Conservation (phyloP, 2,888 invertebrate genomes). For the Athalia circularis region DNA sequence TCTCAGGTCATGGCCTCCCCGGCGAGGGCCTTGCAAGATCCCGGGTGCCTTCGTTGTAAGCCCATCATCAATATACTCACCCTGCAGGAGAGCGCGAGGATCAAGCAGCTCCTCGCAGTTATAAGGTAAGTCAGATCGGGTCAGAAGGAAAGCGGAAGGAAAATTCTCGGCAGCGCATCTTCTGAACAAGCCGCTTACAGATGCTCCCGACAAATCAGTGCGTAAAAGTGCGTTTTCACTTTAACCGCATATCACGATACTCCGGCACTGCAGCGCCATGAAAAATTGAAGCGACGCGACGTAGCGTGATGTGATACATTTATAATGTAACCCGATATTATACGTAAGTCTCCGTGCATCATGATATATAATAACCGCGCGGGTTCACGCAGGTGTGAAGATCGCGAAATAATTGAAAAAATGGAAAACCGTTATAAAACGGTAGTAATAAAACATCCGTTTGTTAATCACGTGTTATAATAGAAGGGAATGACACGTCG, state of each 20-base stretch:
- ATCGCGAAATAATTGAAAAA: too few species aligned
- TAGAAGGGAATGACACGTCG: too few species aligned
- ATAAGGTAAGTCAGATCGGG: background rate
- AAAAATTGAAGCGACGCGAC: too few species aligned
- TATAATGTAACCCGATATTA: too few species aligned
- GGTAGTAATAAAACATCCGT: too few species aligned
- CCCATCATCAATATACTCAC: constrained; percentile 32
- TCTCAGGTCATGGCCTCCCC: constrained; percentile 1
- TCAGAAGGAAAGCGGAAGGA: constrained; percentile 3
- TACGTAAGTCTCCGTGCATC: too few species aligned
- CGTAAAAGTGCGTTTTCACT: background rate
- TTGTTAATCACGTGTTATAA: too few species aligned
- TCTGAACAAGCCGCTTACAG: background rate
- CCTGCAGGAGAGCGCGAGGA: background rate
- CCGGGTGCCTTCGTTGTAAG: constrained; percentile 30
- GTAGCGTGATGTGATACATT: too few species aligned
- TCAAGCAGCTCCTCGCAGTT: constrained; percentile 5
- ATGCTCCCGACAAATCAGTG: background rate
- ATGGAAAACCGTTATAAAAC: too few species aligned
- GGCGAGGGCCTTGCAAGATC: constrained; percentile 1
- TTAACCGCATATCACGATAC: background rate
- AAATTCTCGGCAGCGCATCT: background rate
- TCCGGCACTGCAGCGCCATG: too few species aligned
- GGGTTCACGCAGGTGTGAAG: too few species aligned
- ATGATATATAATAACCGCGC: too few species aligned